Evolutionary conservation across 2,888 invertebrate species (phyloP), one percentile per base, ranked within the genome.

Genomic region (Aproaerema taeniolella): DNA sequence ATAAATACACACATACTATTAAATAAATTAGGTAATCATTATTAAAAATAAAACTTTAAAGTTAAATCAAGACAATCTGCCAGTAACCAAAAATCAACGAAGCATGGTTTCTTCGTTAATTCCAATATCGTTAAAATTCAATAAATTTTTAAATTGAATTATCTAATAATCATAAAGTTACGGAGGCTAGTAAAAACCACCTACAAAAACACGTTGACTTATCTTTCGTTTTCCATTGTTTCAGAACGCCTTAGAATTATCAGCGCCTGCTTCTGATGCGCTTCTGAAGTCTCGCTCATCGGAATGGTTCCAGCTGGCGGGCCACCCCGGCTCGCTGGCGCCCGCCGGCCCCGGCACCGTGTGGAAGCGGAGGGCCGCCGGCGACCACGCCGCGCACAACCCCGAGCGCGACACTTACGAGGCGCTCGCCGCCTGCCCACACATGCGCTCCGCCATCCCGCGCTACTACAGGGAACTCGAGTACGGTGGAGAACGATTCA

Each of bases 321-420:
- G 97, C 0, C 98, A 98, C 80, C 93, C 94, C 41, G 96, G 97
- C 47, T 95, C 95, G 50, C 91, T 98, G 79, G 95, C 96, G 1
- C 96, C 96, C 2, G 97, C 97, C 0, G 95, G 96, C 1, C 95
- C 95, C 7, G 95, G 96, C 46, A 96, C 97, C 9, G 95, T 98
- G 36, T 97, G 97, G 92, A 98, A 98, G 78, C 92, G 95, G 52
- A 91, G 95, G 33, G 90, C 91, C 16, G 90, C 91, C 43, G 79
- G 89, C 28, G 92, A 92, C 53, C 92, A 93, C 57, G 90, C 91
- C 13, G 59, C 66, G 20, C 91, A 95, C 42, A 92, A 92, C 57
- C 91, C 92, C 25, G 95, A 95, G 71, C 88, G 92, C 39, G 88
- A 89, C 44, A 91, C 94, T 2, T 97, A 97, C 80, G 93, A 94